Evolutionary conservation across 2,113 vertebrate genomes (phyloP).

Genomic region (Gymnobelideus leadbeateri): DNA sequence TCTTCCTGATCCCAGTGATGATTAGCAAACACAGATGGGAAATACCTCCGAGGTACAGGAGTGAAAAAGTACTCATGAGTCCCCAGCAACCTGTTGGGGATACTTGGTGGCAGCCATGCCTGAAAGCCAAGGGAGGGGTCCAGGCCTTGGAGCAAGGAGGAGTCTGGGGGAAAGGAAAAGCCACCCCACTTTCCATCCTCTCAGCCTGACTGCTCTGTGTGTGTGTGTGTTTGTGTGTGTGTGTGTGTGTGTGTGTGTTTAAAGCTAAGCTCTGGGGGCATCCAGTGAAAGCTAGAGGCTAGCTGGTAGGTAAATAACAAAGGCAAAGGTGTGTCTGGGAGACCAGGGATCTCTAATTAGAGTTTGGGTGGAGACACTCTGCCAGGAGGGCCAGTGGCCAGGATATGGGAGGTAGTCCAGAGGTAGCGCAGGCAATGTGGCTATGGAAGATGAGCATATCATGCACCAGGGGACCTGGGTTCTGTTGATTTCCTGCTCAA

Average conservation of each 20-base stretch:
- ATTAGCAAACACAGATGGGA: constrained; percentile 6
- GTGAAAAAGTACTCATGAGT: not conserved
- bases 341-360: accelerated
- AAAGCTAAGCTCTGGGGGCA: not conserved
- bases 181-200: not conserved
- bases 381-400: not conserved
- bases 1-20: not conserved
- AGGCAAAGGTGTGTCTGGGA: not conserved
- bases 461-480: not conserved
- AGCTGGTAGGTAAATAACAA: not conserved
- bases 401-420: accelerated
- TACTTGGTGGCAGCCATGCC: not conserved
- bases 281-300: not conserved
- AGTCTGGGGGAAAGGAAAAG: not conserved
- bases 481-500: not conserved
- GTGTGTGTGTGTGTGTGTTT: not conserved
- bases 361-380: not conserved
- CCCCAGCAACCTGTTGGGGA: not conserved
- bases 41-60: not conserved
- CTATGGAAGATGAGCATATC: not conserved
- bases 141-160: not conserved
- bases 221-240: not conserved
- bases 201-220: not conserved
- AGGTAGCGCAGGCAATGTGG: not conserved
- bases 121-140: not conserved